Evolutionary conservation across 2,797 vertebrate species (phyloP).

Genomic region (Enteromius anoplus): DNA sequence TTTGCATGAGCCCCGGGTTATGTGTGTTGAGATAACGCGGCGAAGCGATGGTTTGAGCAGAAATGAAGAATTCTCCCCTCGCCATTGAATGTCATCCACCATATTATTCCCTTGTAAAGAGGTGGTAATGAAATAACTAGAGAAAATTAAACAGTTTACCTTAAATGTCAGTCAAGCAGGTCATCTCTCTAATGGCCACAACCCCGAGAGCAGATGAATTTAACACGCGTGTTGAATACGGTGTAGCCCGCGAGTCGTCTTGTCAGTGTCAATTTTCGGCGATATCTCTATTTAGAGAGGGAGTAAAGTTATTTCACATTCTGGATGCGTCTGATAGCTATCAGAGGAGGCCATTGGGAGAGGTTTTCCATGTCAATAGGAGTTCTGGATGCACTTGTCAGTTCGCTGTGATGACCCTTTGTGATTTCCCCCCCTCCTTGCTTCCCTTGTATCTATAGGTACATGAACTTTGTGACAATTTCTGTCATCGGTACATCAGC

Average conservation of each 20-base stretch:
- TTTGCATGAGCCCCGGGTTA: constrained; percentile 21
- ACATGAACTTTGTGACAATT: constrained; percentile 99
- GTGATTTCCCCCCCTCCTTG: constrained; percentile 71
- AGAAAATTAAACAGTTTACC: constrained; percentile 90
- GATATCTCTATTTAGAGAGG: constrained; percentile 96
- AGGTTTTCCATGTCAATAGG: constrained; percentile 75
- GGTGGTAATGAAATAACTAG: constrained; percentile 82
- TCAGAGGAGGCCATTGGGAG: constrained; percentile 78
- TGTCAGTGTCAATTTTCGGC: constrained; percentile 98
- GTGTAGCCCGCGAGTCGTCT: constrained; percentile 93
- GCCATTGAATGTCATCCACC: constrained; percentile 56
- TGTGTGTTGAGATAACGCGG: constrained; percentile 20
- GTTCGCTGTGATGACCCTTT: constrained; percentile 73
- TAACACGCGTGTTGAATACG: constrained; percentile 95
- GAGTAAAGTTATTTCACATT: constrained; percentile 84
- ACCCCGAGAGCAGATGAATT: constrained; percentile 91
- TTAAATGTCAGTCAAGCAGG: constrained; percentile 92
- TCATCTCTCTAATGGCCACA: constrained; percentile 89
- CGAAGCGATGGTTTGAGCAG: constrained; percentile 13
- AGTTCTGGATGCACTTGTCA: constrained; percentile 80
- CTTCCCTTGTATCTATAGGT: constrained; percentile 80
- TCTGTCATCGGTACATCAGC: constrained; percentile 99
- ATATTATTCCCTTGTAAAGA: constrained; percentile 65
- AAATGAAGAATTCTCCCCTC: constrained; percentile 40
- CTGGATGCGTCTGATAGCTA: constrained; percentile 77